Conservation (phyloP, 1,140 invertebrate species). For the Panagrolaimus sp. region DNA sequence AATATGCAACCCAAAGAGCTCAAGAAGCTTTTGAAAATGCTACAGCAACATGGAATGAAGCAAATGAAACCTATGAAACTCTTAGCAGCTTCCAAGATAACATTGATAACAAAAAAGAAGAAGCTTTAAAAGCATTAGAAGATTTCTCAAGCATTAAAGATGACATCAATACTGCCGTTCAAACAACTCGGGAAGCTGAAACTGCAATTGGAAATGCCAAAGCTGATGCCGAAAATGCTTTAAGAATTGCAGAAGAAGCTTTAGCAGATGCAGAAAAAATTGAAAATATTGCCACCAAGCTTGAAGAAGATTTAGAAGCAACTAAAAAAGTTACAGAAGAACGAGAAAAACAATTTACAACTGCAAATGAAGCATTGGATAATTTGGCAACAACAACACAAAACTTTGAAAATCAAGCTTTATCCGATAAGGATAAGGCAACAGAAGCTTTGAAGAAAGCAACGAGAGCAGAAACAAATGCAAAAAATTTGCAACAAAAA, state of each 20-base stretch:
- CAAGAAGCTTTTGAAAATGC: slow-evolving; percentile 40
- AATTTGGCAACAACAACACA: slow-evolving; percentile 32
- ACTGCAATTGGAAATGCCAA: slow-evolving; percentile 39
- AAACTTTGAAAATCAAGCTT: slow-evolving; percentile 47
- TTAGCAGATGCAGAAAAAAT: slow-evolving; percentile 39
- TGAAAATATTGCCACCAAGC: slow-evolving; percentile 20
- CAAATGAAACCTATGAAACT: slow-evolving; percentile 37
- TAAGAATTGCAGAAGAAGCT: slow-evolving; percentile 33
- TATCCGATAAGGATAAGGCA: slow-evolving; percentile 40
- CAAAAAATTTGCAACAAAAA: slow-evolving; percentile 36
- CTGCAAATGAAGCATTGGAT: slow-evolving; percentile 19
- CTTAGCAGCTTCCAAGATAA: slow-evolving; percentile 51
- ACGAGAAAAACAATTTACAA: slow-evolving; percentile 26
- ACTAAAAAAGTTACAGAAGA: slow-evolving; percentile 21
- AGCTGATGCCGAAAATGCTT: slow-evolving; percentile 38
- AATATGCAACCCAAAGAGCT: slow-evolving; percentile 31
- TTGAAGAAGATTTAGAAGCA: slow-evolving; percentile 15
- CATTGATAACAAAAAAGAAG: slow-evolving; percentile 48
- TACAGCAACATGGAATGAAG: slow-evolving; percentile 45
- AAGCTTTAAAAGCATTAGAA: slow-evolving; percentile 44
- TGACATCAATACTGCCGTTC: slow-evolving; percentile 36
- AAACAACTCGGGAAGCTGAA: slow-evolving; percentile 36
- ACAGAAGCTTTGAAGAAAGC: slow-evolving; percentile 39
- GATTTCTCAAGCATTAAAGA: slow-evolving; percentile 40
- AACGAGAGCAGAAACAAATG: slow-evolving; percentile 29